Evolutionary conservation across 2,113 vertebrate species (phyloP), one percentile per base, ranked within the genome.

Genomic region (Nesogale talazaci): DNA sequence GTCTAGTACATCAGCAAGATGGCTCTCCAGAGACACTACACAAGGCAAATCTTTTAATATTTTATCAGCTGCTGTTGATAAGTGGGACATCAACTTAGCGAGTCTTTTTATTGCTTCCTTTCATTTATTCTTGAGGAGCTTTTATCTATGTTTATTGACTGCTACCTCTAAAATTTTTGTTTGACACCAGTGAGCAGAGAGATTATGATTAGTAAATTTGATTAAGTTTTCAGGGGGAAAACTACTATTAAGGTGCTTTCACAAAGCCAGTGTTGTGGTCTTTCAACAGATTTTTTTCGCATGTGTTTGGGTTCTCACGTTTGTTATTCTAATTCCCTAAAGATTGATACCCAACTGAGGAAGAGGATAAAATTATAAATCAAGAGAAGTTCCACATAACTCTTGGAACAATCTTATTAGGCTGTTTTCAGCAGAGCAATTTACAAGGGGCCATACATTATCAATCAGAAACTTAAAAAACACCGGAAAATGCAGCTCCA

Each of bases 41-140:
- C 76, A 94, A 97, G 56, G 74, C 74, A 96, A 97, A 92, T 92
- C 69, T 72, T 92, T 98, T 80, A 98, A 97, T 98, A 97, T 97
- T 98, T 97, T 97, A 98, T 97, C 91, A 95, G 92, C 42, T 93
- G n/a, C 84, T 96, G 90, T 79, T 96, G 95, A 91, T 92, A 88
- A 0, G 67, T 96, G 93, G 67, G 91, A 95, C 86, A 96, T 93
- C 92, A 94, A 74, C 90, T 95, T 81, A 88, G 70, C 36, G 14
- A 97, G 56, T 16, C 95, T 97, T 97, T 95, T 96, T 96, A 97
- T 92, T 96, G 83, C 82, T 96, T 87, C 92, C 96, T 96, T 95
- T 96, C 93, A 74, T 95, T 95, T 92, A 95, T 92, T 96, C 86
- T 42, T 25, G n/a, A 95, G 92, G 84, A 76, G 94, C 25, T 98